Evolutionary conservation across 2,113 vertebrate species (phyloP).

Genomic region (Thalassarche chlororhynchos): DNA sequence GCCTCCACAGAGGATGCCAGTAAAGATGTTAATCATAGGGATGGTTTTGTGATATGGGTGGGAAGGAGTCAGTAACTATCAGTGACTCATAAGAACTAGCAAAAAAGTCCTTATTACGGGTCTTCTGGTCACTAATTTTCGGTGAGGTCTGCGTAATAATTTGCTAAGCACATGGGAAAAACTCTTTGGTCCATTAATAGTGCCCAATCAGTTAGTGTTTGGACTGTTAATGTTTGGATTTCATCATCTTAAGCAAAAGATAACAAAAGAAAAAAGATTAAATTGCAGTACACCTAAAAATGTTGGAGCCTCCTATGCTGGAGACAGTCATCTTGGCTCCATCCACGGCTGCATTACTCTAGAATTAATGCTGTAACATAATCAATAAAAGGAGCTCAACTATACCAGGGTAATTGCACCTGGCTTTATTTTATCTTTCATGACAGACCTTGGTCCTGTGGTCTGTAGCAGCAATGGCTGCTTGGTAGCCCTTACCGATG

Average conservation of each 20-base stretch:
- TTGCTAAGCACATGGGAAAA: not conserved
- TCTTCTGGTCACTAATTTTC: not conserved
- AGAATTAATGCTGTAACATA: not conserved
- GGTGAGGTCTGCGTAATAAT: not conserved
- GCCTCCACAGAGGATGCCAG: not conserved
- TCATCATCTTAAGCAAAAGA: not conserved
- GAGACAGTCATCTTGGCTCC: slow-evolving; percentile 40
- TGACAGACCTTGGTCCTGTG: not conserved
- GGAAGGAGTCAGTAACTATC: not conserved
- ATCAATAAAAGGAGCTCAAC: not conserved
- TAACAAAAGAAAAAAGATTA: not conserved
- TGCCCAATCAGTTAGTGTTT: not conserved
- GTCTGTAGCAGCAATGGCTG: not conserved
- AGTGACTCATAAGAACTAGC: not conserved
- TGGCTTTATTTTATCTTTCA: not conserved
- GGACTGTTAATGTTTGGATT: not conserved
- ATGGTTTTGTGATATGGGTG: not conserved
- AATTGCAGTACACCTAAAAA: not conserved
- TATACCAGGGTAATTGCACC: not conserved
- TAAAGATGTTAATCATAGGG: not conserved
- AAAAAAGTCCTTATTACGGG: not conserved
- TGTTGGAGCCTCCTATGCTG: not conserved
- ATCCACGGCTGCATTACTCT: not conserved
- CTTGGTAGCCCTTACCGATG: not conserved
- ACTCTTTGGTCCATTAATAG: not conserved